Evolutionary conservation across 2,113 vertebrate genomes (phyloP), one percentile per base, ranked within the genome.

Genomic region (Pygathrix nemaeus): DNA sequence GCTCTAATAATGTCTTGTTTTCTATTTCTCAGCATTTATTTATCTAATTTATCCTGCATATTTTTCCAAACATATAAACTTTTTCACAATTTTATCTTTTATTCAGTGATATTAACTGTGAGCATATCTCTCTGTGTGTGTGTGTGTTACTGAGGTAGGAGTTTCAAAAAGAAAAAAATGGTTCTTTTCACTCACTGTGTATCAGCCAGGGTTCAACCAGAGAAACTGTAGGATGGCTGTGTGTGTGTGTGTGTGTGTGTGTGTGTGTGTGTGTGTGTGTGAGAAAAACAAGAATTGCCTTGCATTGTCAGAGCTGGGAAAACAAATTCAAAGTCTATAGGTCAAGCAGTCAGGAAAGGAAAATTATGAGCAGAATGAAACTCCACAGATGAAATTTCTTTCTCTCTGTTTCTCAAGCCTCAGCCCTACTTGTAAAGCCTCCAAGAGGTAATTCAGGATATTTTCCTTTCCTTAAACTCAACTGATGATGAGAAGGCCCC

Each of bases 111-210:
- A 45, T 81, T 92, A 94, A 81, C 10, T 76, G 32, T 73, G 57
- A 1, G 16, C 45, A 81, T 6, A 14, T 50, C 12, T 48, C 11
- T 50, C 66, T 76, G 6, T 75, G 12, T 85, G 43, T 92, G 2
- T 75, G 20, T 88, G 3, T 90, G 43, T 80, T 80, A n/a, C 23
- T 38, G 20, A 64, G 4, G 2, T 66, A 27, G 18, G 0, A 78
- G 6, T 66, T 84, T 93, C 45, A 75, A 92, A 95, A 90, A 93
- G 40, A 94, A 88, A 38, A 94, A 94, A 18, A 43, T 70, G 35
- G 2, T 72, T 40, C 7, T 88, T 95, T 81, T 2, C 6, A 27
- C 10, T 79, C 50, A 25, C 17, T 61, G 21, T 83, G 2, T 61
- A 73, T 32, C 0, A 8, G 3, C 91, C 10, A 84, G 14, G 18